These are phyloP conservation scores for Bagarius yarrelli DNA, from an alignment of 2,113 vertebrate species.

Conservation along the genomic window DNA sequence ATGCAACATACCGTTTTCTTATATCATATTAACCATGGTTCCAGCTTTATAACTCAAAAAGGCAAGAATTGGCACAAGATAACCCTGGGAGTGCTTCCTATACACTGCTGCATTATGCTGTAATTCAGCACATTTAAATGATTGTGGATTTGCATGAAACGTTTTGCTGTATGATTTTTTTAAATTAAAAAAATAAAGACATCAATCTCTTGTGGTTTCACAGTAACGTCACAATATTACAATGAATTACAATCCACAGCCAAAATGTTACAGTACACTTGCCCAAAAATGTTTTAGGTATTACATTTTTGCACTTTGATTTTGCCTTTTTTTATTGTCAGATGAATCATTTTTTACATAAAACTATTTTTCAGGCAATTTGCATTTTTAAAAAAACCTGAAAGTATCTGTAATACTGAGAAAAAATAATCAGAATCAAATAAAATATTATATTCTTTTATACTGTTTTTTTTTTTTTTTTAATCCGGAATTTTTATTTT, in stretches of 20 bases:
- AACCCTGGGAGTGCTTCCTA: background rate
- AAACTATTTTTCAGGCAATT: background rate
- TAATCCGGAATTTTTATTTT: background rate
- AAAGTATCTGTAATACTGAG: too few relatives aligned
- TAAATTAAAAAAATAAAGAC: too few relatives aligned
- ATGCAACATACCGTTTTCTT: background rate
- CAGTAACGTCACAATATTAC: background rate
- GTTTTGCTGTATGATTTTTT: too few relatives aligned
- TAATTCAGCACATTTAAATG: background rate
- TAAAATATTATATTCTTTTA: background rate
- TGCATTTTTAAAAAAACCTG: too few relatives aligned
- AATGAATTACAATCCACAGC: slow-evolving; percentile 19
- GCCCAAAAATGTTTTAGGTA: too few relatives aligned
- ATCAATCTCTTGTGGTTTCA: background rate
- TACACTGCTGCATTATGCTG: background rate
- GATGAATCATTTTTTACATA: background rate
- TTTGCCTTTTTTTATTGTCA: background rate
- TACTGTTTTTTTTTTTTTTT: background rate
- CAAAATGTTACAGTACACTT: too few relatives aligned
- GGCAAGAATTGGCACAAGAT: background rate
- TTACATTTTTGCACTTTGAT: background rate
- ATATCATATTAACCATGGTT: background rate
- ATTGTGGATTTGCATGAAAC: too few relatives aligned
- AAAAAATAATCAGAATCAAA: background rate
- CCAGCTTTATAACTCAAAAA: background rate